Evolutionary conservation across 1,140 invertebrate species (phyloP).

Genomic region (Drosophila ambigua): DNA sequence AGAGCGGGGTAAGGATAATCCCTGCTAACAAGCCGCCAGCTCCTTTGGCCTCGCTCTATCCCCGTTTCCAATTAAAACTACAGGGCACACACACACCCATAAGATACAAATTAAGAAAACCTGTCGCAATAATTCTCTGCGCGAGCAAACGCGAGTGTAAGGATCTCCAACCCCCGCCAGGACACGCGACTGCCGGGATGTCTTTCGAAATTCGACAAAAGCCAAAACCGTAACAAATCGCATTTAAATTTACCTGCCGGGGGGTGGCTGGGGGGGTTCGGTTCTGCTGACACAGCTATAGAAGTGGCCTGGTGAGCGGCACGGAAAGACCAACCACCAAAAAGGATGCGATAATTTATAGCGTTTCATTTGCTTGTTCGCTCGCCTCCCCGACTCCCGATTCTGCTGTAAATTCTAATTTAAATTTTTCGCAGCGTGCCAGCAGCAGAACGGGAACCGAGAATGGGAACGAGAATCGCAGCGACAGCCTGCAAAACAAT

Average conservation of each 20-base stretch:
- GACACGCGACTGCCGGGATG: slow-evolving; percentile 34
- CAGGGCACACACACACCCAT: slow-evolving; percentile 17
- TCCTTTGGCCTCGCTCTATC: background rate
- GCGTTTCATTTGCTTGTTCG: slow-evolving; percentile 71
- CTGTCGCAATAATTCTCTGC: slow-evolving; percentile 67
- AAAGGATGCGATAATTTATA: slow-evolving; percentile 83
- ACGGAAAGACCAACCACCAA: slow-evolving; percentile 59
- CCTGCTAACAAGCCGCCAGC: slow-evolving; percentile 10
- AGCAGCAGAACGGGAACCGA: slow-evolving; percentile 28
- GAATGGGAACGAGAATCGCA: slow-evolving; percentile 1
- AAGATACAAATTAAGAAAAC: slow-evolving; percentile 68
- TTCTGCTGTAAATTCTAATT: slow-evolving; percentile 77
- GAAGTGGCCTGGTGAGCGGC: slow-evolving; percentile 1
- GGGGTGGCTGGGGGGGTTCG: background rate
- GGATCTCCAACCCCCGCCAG: slow-evolving; percentile 31
- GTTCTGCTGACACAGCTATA: background rate
- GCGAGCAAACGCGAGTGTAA: slow-evolving; percentile 25
- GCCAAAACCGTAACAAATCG: slow-evolving; percentile 82
- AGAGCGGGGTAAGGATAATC: background rate
- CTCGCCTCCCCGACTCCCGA: background rate
- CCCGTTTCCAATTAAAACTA: slow-evolving; percentile 28
- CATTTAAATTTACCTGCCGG: slow-evolving; percentile 81
- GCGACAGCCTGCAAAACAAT: slow-evolving; percentile 39
- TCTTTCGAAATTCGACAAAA: slow-evolving; percentile 67
- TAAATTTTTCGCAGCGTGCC: slow-evolving; percentile 79